Evolutionary conservation across 2,888 invertebrate species (phyloP).

Genomic region (Hemaris fuciformis): DNA sequence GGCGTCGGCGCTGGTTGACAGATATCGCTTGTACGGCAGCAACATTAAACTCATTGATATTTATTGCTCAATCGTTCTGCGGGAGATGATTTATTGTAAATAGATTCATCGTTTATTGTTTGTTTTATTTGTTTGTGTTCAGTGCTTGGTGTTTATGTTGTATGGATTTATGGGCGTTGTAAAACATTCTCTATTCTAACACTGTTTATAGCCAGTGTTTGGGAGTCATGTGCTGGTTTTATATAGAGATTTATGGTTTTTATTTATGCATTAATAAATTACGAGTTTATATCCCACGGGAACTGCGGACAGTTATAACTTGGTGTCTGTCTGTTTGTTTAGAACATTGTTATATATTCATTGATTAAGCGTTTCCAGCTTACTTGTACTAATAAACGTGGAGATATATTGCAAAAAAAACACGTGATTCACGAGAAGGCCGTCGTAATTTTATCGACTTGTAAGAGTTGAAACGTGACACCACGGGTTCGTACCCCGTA

Average conservation of each 20-base stretch:
- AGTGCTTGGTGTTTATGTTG: slow-evolving; percentile 15
- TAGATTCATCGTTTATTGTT: slow-evolving; percentile 71
- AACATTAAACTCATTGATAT: slow-evolving; percentile 80
- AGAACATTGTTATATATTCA: not conserved
- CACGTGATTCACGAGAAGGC: too few relatives aligned
- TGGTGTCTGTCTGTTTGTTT: not conserved
- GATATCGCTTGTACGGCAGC: slow-evolving; percentile 75
- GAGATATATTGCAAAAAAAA: not conserved
- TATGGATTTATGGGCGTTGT: slow-evolving; percentile 13
- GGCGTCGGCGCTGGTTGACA: slow-evolving; percentile 69
- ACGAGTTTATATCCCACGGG: slow-evolving; percentile 6
- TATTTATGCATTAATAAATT: slow-evolving; percentile 10
- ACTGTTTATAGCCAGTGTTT: slow-evolving; percentile 13
- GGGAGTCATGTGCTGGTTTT: slow-evolving; percentile 13
- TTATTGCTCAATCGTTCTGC: slow-evolving; percentile 77
- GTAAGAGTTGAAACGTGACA: too few relatives aligned
- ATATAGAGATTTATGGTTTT: slow-evolving; percentile 11
- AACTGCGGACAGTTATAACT: slow-evolving; percentile 9
- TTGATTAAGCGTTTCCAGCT: not conserved
- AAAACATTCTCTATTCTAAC: slow-evolving; percentile 14
- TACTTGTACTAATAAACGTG: not conserved
- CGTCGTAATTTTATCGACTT: too few relatives aligned
- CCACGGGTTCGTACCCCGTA: too few relatives aligned
- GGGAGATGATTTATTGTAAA: slow-evolving; percentile 71
- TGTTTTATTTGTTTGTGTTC: slow-evolving; percentile 44